Conservation (phyloP, 2,888 invertebrate genomes). For the Dolichopus griseipennis region DNA sequence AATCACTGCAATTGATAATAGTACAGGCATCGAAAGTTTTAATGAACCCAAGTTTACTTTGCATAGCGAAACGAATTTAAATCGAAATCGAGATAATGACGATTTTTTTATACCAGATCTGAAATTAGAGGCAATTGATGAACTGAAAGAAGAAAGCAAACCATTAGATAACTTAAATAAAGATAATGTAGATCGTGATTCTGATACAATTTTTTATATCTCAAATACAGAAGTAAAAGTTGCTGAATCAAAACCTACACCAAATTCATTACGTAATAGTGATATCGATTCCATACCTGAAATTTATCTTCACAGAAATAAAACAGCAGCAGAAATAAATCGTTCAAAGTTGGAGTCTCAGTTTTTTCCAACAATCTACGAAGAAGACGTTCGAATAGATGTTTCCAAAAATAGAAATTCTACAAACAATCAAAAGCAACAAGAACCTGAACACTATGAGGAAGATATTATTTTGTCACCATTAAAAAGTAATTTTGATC, state of each 20-base stretch:
- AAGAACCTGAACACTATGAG: conserved; percentile 30
- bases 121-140: conserved; percentile 20
- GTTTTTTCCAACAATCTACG: conserved; percentile 40
- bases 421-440: neutral
- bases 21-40: conserved; percentile 18
- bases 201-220: conserved; percentile 44
- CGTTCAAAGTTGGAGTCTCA: conserved; percentile 33
- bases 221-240: conserved; percentile 45
- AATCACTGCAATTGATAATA: conserved; percentile 34
- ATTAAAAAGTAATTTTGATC: conserved; percentile 33
- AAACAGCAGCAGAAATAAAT: conserved; percentile 29
- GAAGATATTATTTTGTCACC: conserved; percentile 42
- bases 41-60: conserved; percentile 20
- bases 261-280: conserved; percentile 15
- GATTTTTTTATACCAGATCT: conserved; percentile 37
- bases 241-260: conserved; percentile 38
- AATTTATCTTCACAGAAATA: neutral
- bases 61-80: conserved; percentile 16
- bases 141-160: conserved; percentile 14
- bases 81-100: conserved; percentile 24
- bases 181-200: conserved; percentile 35
- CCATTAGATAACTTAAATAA: neutral
- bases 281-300: neutral
- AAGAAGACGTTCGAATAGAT: conserved; percentile 27
- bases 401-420: conserved; percentile 18